Evolutionary conservation across 1,140 invertebrate genomes (phyloP), one percentile per base, ranked within the genome.

Genomic region (Antheraea pernyi): DNA sequence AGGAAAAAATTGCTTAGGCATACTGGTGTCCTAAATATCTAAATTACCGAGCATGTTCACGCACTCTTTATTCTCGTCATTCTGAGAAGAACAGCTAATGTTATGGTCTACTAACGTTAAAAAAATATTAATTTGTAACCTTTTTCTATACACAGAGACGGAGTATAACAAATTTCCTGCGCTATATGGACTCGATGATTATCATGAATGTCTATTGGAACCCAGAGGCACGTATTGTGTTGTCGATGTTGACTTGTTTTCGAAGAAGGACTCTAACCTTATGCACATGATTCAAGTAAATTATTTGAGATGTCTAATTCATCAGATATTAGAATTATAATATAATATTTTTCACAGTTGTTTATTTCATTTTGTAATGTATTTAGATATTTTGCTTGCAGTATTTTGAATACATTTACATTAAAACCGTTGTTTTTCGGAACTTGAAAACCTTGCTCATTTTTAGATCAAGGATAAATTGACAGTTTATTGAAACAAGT

Each of bases 131-230:
- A n/a, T n/a, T n/a, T n/a, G n/a, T n/a, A n/a, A n/a, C n/a, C n/a
- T n/a, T n/a, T n/a, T n/a, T n/a, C n/a, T n/a, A n/a, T n/a, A n/a
- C n/a, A n/a, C n/a, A n/a, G n/a, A n/a, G n/a, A n/a, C n/a, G n/a
- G 88, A 93, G 70, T 94, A 94, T 77, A 81, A 85, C 64, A 79
- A 79, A 70, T 92, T 94, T 92, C 94, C 94, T 0, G 67, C 86
- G 0, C 59, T 94, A 4, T 92, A 85, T 69, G 75, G 74, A 10
- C 71, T 94, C 69, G 93, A 94, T 37, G 88, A 93, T 69, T 94
- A 92, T 66, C 83, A 88, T 18, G 70, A 77, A 0, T 94, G 94
- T 67, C 73, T 93, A 66, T 9, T 80, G 39, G 11, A 76, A 8
- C 60, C 78, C 0, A 69, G 70, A 0, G 82, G 74, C 13, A 72